Conservation (phyloP, 37 sponge, comb jelly and placozoan species). For the Geodia barretti region DNA sequence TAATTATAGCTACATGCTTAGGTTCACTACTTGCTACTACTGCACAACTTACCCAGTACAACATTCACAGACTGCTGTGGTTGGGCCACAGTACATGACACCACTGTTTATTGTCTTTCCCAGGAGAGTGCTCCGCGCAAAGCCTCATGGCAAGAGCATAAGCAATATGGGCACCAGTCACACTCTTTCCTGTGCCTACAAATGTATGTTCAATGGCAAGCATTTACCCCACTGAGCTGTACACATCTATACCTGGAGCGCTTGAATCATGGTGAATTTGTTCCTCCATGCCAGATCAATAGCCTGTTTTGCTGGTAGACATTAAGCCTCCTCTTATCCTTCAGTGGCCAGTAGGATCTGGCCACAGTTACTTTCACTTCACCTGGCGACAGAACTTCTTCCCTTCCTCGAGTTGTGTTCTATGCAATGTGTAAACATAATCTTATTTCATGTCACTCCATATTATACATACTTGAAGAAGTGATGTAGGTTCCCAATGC, state of each 20-base stretch:
- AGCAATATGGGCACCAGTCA: slow-evolving; percentile 65
- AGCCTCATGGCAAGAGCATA: slow-evolving; percentile 45
- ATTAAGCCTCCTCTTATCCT: slow-evolving; percentile 13
- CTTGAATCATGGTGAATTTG: slow-evolving; percentile 45
- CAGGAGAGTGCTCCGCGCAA: background rate
- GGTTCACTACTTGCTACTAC: too few relatives aligned
- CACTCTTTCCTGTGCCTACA: slow-evolving; percentile 70
- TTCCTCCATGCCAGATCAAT: slow-evolving; percentile 12
- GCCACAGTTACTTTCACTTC: background rate
- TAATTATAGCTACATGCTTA: too few relatives aligned
- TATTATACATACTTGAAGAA: too few relatives aligned
- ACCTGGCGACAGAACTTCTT: background rate
- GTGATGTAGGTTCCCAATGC: slow-evolving; percentile 44
- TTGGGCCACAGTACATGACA: slow-evolving; percentile 59
- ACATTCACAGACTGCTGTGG: slow-evolving; percentile 56
- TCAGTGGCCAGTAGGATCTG: slow-evolving; percentile 7
- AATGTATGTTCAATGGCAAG: background rate
- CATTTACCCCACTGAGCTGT: background rate
- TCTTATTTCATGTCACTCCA: too few relatives aligned
- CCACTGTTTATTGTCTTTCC: background rate
- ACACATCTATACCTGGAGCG: slow-evolving; percentile 38
- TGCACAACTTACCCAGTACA: slow-evolving; percentile 52
- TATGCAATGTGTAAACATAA: too few relatives aligned
- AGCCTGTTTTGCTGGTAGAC: slow-evolving; percentile 20
- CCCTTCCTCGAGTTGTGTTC: background rate